Evolutionary conservation across 2,888 invertebrate genomes (phyloP).

Genomic region (Pteria penguin): DNA sequence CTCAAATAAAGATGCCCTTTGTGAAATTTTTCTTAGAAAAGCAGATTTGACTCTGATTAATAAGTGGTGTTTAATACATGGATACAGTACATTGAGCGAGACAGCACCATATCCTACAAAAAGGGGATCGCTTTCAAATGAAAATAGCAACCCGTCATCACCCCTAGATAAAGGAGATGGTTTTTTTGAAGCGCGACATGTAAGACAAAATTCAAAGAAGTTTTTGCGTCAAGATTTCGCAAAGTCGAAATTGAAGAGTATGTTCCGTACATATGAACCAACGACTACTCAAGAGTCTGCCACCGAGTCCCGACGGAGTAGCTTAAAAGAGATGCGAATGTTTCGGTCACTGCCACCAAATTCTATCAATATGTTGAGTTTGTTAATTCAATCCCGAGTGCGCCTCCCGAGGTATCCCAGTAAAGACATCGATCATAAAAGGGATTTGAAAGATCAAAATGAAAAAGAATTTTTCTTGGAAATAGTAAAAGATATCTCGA

Average conservation of each 20-base stretch:
- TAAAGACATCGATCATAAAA: slow-evolving; percentile 81
- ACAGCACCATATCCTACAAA: slow-evolving; percentile 48
- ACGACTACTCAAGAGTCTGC: slow-evolving; percentile 52
- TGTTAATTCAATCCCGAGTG: slow-evolving; percentile 82
- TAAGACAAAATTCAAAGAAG: slow-evolving; percentile 81
- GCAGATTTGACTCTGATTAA: slow-evolving; percentile 81
- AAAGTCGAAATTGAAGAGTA: slow-evolving; percentile 81
- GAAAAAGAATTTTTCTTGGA: slow-evolving; percentile 82
- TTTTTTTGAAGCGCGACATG: slow-evolving; percentile 67
- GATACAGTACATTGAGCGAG: slow-evolving; percentile 80
- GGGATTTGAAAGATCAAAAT: slow-evolving; percentile 77
- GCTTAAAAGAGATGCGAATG: slow-evolving; percentile 82
- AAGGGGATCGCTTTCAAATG: slow-evolving; percentile 54
- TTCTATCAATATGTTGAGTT: slow-evolving; percentile 81
- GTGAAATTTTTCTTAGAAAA: slow-evolving; percentile 81
- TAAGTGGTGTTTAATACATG: slow-evolving; percentile 81
- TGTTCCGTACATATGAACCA: slow-evolving; percentile 80
- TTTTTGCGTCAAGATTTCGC: slow-evolving; percentile 82
- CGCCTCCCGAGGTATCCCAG: slow-evolving; percentile 81
- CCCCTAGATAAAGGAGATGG: slow-evolving; percentile 63
- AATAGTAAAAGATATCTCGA: slow-evolving; percentile 82
- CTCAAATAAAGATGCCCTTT: slow-evolving; percentile 80
- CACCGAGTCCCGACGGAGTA: slow-evolving; percentile 79
- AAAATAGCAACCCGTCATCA: slow-evolving; percentile 64
- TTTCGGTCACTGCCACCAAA: slow-evolving; percentile 82